Conservation (phyloP, 1,140 invertebrate species). For the Trachelipus rathkii region DNA sequence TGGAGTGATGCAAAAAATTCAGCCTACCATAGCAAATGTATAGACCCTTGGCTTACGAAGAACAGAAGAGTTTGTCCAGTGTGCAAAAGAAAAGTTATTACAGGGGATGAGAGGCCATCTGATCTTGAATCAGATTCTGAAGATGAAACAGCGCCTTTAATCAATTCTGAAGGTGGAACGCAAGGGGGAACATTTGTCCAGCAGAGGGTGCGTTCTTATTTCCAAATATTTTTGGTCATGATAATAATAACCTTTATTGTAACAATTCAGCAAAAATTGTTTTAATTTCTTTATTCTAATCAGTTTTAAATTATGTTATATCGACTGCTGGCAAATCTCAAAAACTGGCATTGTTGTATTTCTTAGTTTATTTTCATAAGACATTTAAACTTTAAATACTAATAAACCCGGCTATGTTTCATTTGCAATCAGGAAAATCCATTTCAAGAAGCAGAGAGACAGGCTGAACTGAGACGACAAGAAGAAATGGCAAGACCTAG, state of each 20-base stretch:
- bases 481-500: constrained; percentile 13
- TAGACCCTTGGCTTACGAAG: constrained; percentile 97
- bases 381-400: constrained; percentile 6
- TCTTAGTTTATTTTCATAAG: not conserved
- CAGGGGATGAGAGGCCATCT: constrained; percentile 61
- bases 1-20: too few relatives aligned
- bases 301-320: too few relatives aligned
- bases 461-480: constrained; percentile 26
- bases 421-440: constrained; percentile 45
- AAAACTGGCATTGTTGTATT: not conserved
- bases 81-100: constrained; percentile 93
- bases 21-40: constrained; percentile 97
- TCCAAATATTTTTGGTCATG: too few relatives aligned
- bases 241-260: too few relatives aligned
- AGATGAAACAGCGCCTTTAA: constrained; percentile 64
- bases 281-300: too few relatives aligned
- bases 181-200: constrained; percentile 65
- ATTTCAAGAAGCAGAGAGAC: constrained; percentile 38
- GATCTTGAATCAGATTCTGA: constrained; percentile 59
- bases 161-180: constrained; percentile 56
- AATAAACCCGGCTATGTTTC: constrained; percentile 32
- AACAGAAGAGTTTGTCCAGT: constrained; percentile 93
- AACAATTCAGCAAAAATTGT: too few relatives aligned
- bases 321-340: not conserved
- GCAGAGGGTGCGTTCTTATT: constrained; percentile 55